Base-by-base conservation (phyloP, 2,113 vertebrate species). In the Strix uralensis region DNA sequence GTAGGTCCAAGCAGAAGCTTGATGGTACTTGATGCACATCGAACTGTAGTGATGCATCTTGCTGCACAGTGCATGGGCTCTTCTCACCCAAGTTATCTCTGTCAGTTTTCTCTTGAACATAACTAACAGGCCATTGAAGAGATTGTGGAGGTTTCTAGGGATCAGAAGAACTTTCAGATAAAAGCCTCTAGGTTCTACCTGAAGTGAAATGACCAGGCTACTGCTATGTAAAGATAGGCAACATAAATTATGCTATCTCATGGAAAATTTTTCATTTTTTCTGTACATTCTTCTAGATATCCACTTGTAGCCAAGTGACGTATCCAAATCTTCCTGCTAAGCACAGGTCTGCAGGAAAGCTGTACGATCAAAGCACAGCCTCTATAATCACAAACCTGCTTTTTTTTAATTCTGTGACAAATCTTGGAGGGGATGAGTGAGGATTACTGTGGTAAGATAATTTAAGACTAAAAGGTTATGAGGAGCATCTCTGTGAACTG, bases 1-100 rank as follows among this genome's bases (percentile, higher is more conserved):
- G 25, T 9, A 49, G 46, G 74, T 42, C 19, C 2, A 2, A 74
- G 88, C 51, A 83, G 49, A 74, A 93, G 73, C 57, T 52, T 46
- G 16, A 46, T 46, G 44, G 17, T 46, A 18, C 17, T 8, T 16
- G 57, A 77, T 26, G 42, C 42, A 38, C 36, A 36, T 75, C 54
- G 63, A 38, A 34, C 40, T 23, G 32, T 7, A 58, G 52, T 2
- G 47, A 62, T 13, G 2, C 13, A 59, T 67, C 21, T 1, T 3
- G 19, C 20, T 23, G 34, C 2, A 0, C 1, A 2, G 23, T 15
- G 46, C 4, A 3, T 2, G 1, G 38, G 29, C 72, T 58, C 32
- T 14, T 70, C 86, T 83, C 40, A 57, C 30, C 5, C 54, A 38
- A 16, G 27, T 18, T 59, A 19, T 65, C 38, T 63, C 54, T 47